phyloP scores from a whole-genome alignment of 2,888 invertebrate species.

The Calameuta filiformis region DNA sequence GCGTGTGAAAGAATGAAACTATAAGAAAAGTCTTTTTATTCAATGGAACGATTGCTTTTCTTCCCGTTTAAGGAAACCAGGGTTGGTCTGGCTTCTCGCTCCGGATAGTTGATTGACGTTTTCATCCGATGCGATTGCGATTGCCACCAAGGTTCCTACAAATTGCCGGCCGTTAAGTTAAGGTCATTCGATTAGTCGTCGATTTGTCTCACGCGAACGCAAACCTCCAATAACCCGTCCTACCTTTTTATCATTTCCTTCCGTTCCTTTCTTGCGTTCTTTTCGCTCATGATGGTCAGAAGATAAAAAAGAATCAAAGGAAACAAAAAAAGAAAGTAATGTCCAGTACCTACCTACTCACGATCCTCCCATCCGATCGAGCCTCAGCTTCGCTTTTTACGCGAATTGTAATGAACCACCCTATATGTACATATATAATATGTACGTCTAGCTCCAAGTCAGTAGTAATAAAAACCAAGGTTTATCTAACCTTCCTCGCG shows the following conservation, averaged over 20 bases:
- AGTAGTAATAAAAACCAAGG: not conserved
- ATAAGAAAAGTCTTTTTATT: not conserved
- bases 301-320: slow-evolving; percentile 10
- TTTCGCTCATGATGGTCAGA: slow-evolving; percentile 13
- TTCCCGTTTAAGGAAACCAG: not conserved
- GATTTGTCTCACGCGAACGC: slow-evolving; percentile 24
- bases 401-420: not conserved
- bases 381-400: not conserved
- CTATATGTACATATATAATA: not conserved
- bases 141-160: slow-evolving; percentile 14
- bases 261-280: not conserved
- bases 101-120: slow-evolving; percentile 21
- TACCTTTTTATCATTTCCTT: slow-evolving; percentile 5
- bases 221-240: not conserved
- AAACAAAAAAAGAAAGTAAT: slow-evolving; percentile 8
- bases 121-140: slow-evolving; percentile 14
- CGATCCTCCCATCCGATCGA: too few species aligned
- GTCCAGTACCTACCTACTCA: not conserved
- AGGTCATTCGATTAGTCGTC: slow-evolving; percentile 30
- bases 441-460: not conserved
- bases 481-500: not conserved
- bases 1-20: not conserved
- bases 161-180: slow-evolving; percentile 25
- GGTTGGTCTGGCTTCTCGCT: not conserved
- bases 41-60: not conserved